Percentiles rank a stretch among this genome's conserved stretches.
Conservation (phyloP, 2,797 vertebrate genomes). For the Paedocypris micromegethes region DNA sequence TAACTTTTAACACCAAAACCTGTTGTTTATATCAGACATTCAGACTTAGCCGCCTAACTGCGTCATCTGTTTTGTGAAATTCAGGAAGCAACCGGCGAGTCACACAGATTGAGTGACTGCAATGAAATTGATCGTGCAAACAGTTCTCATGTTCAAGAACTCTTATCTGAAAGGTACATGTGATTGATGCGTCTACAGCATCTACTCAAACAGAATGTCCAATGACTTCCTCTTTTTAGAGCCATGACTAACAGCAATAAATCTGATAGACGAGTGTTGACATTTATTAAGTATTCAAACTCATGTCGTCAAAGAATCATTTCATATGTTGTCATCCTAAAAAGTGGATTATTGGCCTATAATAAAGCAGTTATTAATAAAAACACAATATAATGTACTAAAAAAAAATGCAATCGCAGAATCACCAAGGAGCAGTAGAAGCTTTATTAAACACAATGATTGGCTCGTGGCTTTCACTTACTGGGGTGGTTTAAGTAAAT, state of each 20-base stretch:
- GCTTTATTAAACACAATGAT: too few relatives aligned
- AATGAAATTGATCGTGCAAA: constrained; percentile 32
- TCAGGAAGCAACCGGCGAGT: too few relatives aligned
- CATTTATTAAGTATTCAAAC: background rate
- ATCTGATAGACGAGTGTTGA: background rate
- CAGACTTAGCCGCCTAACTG: too few relatives aligned
- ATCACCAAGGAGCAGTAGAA: too few relatives aligned
- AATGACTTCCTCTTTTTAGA: constrained; percentile 19
- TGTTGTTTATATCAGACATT: too few relatives aligned
- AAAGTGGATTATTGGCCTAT: background rate
- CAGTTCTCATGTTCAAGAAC: background rate
- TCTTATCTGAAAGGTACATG: constrained; percentile 9
- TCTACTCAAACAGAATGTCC: constrained; percentile 2
- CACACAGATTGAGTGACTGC: background rate
- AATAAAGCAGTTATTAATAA: background rate
- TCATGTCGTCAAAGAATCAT: constrained; percentile 16
- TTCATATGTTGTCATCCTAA: background rate
- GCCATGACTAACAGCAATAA: background rate
- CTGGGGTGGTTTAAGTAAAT: background rate
- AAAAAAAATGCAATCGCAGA: too few relatives aligned
- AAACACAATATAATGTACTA: background rate
- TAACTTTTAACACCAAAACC: too few relatives aligned
- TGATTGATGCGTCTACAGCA: constrained; percentile 28
- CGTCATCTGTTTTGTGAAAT: too few relatives aligned
- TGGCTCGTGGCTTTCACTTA: too few relatives aligned